A percentile compares a stretch with the other conserved stretches of the same genome.
These are phyloP conservation scores for Drosophila recens DNA, from an alignment of 2,888 invertebrate species.

Conservation along the genomic window DNA sequence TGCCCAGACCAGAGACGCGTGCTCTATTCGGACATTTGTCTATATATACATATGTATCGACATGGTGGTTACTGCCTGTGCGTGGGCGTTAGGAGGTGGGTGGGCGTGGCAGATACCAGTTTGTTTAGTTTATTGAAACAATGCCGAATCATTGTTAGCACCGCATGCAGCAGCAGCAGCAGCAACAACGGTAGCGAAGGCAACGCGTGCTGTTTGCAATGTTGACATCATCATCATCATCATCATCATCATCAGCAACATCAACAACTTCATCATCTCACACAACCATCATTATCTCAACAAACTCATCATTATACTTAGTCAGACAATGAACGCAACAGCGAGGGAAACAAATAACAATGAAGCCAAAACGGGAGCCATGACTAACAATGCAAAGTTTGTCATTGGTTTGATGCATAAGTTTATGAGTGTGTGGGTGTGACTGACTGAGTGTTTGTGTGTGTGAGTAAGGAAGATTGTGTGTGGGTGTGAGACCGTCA, in stretches of 20 bases:
- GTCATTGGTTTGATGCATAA: slow-evolving; percentile 54
- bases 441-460: background rate
- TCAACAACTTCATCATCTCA: slow-evolving; percentile 14
- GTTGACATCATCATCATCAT: slow-evolving; percentile 60
- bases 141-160: slow-evolving; percentile 62
- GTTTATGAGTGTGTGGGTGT: slow-evolving; percentile 19
- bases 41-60: background rate
- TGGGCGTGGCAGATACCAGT: slow-evolving; percentile 41
- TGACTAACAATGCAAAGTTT: slow-evolving; percentile 71
- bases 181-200: slow-evolving; percentile 27
- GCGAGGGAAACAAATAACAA: slow-evolving; percentile 38
- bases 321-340: slow-evolving; percentile 29
- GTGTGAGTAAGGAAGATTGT: slow-evolving; percentile 7
- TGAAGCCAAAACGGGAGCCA: slow-evolving; percentile 39
- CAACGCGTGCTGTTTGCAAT: slow-evolving; percentile 64
- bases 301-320: slow-evolving; percentile 29
- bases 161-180: slow-evolving; percentile 29
- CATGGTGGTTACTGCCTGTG: slow-evolving; percentile 7
- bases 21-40: slow-evolving; percentile 7
- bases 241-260: slow-evolving; percentile 11
- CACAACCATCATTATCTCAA: slow-evolving; percentile 24
- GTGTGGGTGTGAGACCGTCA: background rate
- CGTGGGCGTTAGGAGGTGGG: background rate
- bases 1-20: slow-evolving; percentile 26
- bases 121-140: slow-evolving; percentile 68